Base-by-base conservation (phyloP, 2,888 invertebrate genomes). In the Encarsia formosa region DNA sequence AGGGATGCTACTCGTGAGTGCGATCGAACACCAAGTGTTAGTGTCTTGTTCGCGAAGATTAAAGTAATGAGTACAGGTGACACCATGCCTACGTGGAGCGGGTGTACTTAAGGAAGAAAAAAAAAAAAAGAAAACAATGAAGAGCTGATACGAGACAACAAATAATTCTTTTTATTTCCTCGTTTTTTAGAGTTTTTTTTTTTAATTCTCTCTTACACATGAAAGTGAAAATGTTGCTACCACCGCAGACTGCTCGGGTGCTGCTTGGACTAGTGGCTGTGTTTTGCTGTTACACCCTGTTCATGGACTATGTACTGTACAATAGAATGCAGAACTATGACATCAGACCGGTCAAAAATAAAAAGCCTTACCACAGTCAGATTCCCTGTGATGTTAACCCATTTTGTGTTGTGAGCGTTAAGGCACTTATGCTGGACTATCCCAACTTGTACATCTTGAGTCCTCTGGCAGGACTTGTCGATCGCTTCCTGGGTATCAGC, bases 361-460 rank as follows among this genome's bases (percentile, higher is more conserved):
- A 63, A 15, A 70, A 69, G 3, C 46, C 39, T 8, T 69, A 70
- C 41, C 3, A 38, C 23, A 61, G 66, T 1, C 81, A 83, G 81
- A 67, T 88, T n/a, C 79, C 82, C 16, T 88, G 88, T 65, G 79
- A 79, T 39, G 78, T 87, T 24, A 86, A 87, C 63, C 89, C 90
- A 0, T 68, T 88, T 15, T 89, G 89, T 67, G 83, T 86, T 62
- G 83, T 92, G 2, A 91, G 91, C 0, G 87, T 90, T 0, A 93
- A 93, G 74, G 86, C 86, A 2, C 71, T 92, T 48, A 81, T 91
- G 77, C 76, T 90, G 42, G 92, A 92, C 69, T 90, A 88, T 58
- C 81, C 87, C 4, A 91, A 91, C 68, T 88, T 89, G 65, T 93
- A 91, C 66, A 75, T 92, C 18, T 85, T 91, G 65, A 86, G 86